Evolutionary conservation across 2,797 vertebrate genomes (phyloP).

Genomic region (Trichosurus vulpecula): DNA sequence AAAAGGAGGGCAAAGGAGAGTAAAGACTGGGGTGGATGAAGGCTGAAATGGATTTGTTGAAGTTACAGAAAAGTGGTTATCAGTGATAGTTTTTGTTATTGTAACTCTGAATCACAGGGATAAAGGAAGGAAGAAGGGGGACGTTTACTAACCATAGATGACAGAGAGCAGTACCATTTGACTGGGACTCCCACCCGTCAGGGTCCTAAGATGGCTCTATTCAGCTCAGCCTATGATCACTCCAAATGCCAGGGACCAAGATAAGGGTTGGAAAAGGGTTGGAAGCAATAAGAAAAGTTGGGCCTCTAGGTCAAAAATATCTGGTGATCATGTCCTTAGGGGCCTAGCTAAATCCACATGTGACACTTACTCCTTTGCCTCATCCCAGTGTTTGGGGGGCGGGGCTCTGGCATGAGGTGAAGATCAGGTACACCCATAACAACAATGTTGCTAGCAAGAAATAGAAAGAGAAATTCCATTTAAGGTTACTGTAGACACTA

Average conservation of each 20-base stretch:
- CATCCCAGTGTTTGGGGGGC: no score
- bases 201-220: not conserved
- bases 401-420: not conserved
- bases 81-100: not conserved
- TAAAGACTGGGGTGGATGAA: not conserved
- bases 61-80: not conserved
- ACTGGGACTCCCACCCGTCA: not conserved
- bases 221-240: not conserved
- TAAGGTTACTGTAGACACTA: no score
- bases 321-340: not conserved
- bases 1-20: not conserved
- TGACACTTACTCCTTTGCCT: not conserved
- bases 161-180: not conserved
- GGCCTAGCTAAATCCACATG: not conserved
- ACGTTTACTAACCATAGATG: not conserved
- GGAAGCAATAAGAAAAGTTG: not conserved
- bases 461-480: no score
- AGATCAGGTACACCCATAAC: not conserved
- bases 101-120: not conserved
- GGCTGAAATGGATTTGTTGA: not conserved
- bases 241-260: not conserved
- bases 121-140: not conserved
- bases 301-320: not conserved
- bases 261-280: not conserved
- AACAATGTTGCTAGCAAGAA: no score